A percentile compares a stretch with the other conserved stretches of the same genome.
These are phyloP conservation scores for Theristicus caerulescens DNA, from an alignment of 2,113 vertebrate species.

Conservation along the genomic window DNA sequence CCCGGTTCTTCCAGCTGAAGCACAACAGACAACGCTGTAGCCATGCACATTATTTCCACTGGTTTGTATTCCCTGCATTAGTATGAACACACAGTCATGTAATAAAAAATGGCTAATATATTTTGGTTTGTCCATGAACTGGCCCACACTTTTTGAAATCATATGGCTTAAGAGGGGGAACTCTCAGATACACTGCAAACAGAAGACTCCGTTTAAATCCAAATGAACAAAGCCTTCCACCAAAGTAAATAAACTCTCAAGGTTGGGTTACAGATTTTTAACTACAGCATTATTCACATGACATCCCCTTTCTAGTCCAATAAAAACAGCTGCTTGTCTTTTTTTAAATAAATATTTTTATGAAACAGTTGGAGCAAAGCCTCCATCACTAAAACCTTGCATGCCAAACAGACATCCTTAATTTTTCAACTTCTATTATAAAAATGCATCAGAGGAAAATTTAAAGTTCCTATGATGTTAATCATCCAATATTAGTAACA, in stretches of 20 bases:
- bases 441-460: background rate
- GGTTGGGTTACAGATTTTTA: background rate
- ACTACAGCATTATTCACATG: background rate
- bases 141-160: background rate
- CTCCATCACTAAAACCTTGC: background rate
- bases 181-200: background rate
- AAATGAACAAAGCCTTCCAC: background rate
- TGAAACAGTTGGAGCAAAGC: background rate
- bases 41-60: background rate
- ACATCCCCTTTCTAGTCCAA: background rate
- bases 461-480: background rate
- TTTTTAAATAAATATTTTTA: background rate
- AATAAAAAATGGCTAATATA: accelerated
- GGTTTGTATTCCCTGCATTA: background rate
- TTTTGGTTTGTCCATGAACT: background rate
- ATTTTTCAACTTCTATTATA: background rate
- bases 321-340: background rate
- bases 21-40: background rate
- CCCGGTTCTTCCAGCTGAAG: background rate
- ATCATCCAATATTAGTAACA: background rate
- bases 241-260: background rate
- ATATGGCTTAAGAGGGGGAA: background rate
- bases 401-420: accelerated
- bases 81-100: background rate
- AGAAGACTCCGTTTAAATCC: background rate